Evolutionary conservation across 2,888 invertebrate genomes (phyloP).

Genomic region (Opisthograptis luteolata): DNA sequence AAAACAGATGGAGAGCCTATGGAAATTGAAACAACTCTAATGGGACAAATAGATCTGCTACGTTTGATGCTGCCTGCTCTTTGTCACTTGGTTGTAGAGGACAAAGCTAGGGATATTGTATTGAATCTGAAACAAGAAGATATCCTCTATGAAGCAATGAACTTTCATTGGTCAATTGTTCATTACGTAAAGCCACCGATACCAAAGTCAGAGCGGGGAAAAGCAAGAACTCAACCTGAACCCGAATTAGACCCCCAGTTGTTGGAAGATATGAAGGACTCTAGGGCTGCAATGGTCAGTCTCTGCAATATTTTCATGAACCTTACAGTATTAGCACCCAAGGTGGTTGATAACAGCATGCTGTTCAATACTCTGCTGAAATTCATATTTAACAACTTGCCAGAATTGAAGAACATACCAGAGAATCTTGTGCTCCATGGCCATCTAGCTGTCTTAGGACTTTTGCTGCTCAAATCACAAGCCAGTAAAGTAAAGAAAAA

Average conservation of each 20-base stretch:
- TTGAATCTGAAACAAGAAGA: slow-evolving; percentile 91
- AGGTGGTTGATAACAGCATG: slow-evolving; percentile 90
- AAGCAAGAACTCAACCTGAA: slow-evolving; percentile 89
- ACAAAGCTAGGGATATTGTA: slow-evolving; percentile 91
- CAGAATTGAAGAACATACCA: slow-evolving; percentile 92
- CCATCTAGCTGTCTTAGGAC: slow-evolving; percentile 92
- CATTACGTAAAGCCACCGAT: slow-evolving; percentile 93
- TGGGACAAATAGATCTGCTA: slow-evolving; percentile 88
- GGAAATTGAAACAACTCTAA: slow-evolving; percentile 69
- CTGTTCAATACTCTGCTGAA: slow-evolving; percentile 92
- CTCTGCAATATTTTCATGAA: slow-evolving; percentile 97
- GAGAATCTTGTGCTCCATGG: slow-evolving; percentile 94
- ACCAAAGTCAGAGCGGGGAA: slow-evolving; percentile 91
- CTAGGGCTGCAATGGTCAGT: slow-evolving; percentile 93
- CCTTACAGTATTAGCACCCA: slow-evolving; percentile 93
- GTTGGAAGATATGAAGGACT: slow-evolving; percentile 92
- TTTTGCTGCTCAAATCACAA: slow-evolving; percentile 92
- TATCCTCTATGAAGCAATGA: slow-evolving; percentile 90
- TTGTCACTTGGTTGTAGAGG: slow-evolving; percentile 96
- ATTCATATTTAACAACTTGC: slow-evolving; percentile 93
- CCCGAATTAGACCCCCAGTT: slow-evolving; percentile 89
- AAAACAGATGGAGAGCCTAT: slow-evolving; percentile 84
- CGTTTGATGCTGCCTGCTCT: slow-evolving; percentile 94
- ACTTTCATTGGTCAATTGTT: slow-evolving; percentile 94
- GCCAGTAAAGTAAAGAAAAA: slow-evolving; percentile 93